phyloP scores from a whole-genome alignment of 2,888 invertebrate species.

The Strigamia crassipes region DNA sequence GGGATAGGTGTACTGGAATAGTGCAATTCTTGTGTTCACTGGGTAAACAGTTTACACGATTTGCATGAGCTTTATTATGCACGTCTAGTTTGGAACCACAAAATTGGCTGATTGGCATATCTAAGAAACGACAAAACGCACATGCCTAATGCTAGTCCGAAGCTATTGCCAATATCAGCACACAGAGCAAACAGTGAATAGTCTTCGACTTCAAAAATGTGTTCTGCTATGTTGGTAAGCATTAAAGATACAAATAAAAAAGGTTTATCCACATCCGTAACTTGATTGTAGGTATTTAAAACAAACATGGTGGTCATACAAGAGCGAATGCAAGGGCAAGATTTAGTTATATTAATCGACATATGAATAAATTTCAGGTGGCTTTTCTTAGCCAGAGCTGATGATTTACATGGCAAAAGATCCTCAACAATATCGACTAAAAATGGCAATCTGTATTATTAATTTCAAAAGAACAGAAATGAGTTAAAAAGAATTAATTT shows the following conservation, averaged over 20 bases:
- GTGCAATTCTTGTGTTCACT: too few relatives aligned
- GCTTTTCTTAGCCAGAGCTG: background rate
- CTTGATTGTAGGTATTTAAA: background rate
- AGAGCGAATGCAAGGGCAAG: background rate
- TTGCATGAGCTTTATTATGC: too few relatives aligned
- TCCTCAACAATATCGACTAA: background rate
- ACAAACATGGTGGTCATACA: background rate
- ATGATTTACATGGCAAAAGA: background rate
- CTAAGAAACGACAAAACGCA: background rate
- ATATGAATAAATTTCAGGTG: background rate
- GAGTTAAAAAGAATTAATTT: background rate
- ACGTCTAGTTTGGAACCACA: background rate
- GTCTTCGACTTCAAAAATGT: background rate
- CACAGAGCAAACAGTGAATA: too few relatives aligned
- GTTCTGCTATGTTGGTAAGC: background rate
- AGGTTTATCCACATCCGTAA: background rate
- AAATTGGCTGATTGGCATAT: too few relatives aligned
- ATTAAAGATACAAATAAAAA: background rate
- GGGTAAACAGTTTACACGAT: too few relatives aligned
- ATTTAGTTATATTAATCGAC: background rate
- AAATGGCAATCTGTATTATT: background rate
- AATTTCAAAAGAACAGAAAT: background rate
- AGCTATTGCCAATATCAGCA: background rate
- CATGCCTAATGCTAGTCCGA: background rate
- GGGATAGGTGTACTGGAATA: too few relatives aligned